Evolutionary conservation across 1,140 invertebrate genomes (phyloP), one percentile per base, ranked within the genome.

Genomic region (Aphelenchoides fujianensis): DNA sequence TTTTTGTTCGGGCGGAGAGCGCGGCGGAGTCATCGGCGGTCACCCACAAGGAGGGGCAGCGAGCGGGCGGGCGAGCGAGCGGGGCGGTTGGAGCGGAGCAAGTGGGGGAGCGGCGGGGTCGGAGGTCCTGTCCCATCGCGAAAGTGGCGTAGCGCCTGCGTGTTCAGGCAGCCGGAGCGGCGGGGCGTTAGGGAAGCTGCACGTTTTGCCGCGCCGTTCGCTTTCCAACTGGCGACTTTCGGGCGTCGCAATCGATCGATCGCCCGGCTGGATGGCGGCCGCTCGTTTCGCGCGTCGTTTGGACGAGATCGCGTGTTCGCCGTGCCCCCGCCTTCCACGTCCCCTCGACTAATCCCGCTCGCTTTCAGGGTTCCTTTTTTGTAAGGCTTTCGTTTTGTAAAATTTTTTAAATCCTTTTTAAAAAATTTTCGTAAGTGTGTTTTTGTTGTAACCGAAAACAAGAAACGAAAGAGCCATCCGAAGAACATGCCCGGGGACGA

Each of bases 281-380:
- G 41, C 41, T 48, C 23, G 12, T 48, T 48, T 48, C 41, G 41
- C 41, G 41, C 41, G n/a, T n/a, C n/a, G n/a, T n/a, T n/a, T n/a
- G n/a, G n/a, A n/a, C n/a, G n/a, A n/a, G n/a, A n/a, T n/a, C 41
- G 41, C 12, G 12, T 48, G 41, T 48, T 48, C 41, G 41, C 41
- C 23, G 23, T 63, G 61, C 57, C 7, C 7, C 12, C 27, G 27
- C 9, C 0, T 63, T 48, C n/a, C n/a, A n/a, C n/a, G n/a, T n/a
- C n/a, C n/a, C n/a, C n/a, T 37, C 3, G 9, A 63, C 3, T 63
- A 27, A 27, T 32, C 30, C 23, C 9, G 3, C 7, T 30, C 57
- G 23, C 57, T 66, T 68, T 68, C 63, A n/a, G 64, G 63, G 62
- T 68, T 68, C 63, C 68, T 52, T 68, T 52, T 54, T 30, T 63